Conservation (phyloP, 2,888 invertebrate species). For the Nowickia ferox region DNA sequence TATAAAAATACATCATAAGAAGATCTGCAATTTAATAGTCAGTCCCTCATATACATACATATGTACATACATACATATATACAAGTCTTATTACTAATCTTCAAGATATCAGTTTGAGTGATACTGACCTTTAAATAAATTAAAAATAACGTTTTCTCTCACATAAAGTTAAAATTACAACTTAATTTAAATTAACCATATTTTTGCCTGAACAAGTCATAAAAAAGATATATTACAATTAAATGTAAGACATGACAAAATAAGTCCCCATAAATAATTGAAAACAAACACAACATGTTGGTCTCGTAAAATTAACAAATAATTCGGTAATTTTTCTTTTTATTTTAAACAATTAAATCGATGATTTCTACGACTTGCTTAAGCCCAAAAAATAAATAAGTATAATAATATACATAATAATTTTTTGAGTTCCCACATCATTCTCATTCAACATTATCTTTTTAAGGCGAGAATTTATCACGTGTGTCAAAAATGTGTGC, state of each 20-base stretch:
- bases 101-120: too few relatives aligned
- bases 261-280: neutral
- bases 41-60: too few relatives aligned
- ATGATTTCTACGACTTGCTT: constrained; percentile 3
- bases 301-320: constrained; percentile 55
- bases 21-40: too few relatives aligned
- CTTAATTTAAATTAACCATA: neutral
- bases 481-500: constrained; percentile 50
- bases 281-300: neutral
- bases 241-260: neutral
- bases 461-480: constrained; percentile 51
- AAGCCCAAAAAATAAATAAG: neutral
- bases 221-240: neutral
- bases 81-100: too few relatives aligned
- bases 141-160: too few relatives aligned
- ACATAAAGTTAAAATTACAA: constrained; percentile 6
- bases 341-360: neutral
- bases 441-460: neutral
- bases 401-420: neutral
- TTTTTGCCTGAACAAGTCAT: neutral
- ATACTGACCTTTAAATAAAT: too few relatives aligned
- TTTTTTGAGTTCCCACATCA: constrained; percentile 1
- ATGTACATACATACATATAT: too few relatives aligned
- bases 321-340: constrained; percentile 32
- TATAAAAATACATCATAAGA: too few relatives aligned